Conservation (phyloP, 1,140 invertebrate genomes). For the Saccostrea cuccullata region DNA sequence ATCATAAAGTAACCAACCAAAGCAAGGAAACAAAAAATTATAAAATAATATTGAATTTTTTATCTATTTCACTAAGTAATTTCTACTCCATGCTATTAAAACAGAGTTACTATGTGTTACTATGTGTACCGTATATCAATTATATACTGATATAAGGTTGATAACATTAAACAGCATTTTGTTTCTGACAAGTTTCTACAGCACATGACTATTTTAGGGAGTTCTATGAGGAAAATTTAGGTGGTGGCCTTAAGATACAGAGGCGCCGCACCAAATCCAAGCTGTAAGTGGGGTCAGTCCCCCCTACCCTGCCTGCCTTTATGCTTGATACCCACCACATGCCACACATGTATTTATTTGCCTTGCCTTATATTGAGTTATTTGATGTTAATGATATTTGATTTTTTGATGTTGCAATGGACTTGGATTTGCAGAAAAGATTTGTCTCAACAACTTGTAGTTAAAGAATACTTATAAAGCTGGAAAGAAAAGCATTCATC, state of each 20-base stretch:
- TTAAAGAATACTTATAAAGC: not conserved
- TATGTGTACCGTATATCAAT: not conserved
- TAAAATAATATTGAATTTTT: not conserved
- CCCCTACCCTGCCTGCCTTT: constrained; percentile 12
- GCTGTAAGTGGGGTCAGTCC: constrained; percentile 56
- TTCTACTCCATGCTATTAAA: not conserved
- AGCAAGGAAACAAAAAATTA: too few species aligned
- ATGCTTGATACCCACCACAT: not conserved
- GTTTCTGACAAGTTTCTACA: not conserved
- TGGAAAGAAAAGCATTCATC: not conserved
- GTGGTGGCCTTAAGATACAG: constrained; percentile 69
- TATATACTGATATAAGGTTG: not conserved
- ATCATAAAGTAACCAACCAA: not conserved
- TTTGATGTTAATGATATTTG: not conserved
- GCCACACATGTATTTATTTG: not conserved
- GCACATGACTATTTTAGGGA: constrained; percentile 63
- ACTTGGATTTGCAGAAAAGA: not conserved
- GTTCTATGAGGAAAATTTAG: constrained; percentile 75
- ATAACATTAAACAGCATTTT: not conserved
- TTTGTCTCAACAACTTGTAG: not conserved
- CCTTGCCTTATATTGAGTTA: constrained; percentile 2
- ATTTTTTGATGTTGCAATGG: not conserved
- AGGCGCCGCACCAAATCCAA: constrained; percentile 58
- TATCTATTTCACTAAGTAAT: not conserved
- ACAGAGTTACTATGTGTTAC: not conserved